Evolutionary conservation across 2,113 vertebrate species (phyloP).

Genomic region (Eubucco bourcierii): DNA sequence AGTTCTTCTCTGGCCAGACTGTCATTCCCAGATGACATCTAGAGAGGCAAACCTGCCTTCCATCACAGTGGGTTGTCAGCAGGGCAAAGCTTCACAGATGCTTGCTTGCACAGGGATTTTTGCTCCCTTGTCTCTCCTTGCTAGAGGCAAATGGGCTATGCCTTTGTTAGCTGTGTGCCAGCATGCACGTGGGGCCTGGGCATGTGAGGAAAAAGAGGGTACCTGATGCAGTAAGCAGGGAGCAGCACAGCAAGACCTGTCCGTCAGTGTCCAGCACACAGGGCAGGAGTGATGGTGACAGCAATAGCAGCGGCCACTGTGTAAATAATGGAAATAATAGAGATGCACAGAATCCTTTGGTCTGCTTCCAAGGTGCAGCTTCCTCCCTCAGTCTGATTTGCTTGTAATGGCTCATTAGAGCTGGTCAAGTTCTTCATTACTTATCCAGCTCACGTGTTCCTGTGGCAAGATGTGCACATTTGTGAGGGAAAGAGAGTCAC

Average conservation of each 20-base stretch:
- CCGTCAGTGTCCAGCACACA: neutral
- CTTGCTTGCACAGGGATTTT: neutral
- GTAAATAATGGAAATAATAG: conserved; percentile 50
- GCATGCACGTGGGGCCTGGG: neutral
- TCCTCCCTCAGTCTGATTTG: conserved; percentile 46
- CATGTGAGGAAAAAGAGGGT: neutral
- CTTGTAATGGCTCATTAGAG: conserved; percentile 66
- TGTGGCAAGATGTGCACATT: neutral
- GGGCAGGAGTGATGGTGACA: neutral
- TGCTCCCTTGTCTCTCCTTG: neutral
- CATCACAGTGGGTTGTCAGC: neutral
- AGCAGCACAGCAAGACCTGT: neutral
- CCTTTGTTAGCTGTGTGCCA: fast-evolving
- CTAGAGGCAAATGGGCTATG: neutral
- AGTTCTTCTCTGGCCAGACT: neutral
- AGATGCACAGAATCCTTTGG: conserved; percentile 5
- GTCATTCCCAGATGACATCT: neutral
- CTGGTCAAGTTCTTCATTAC: conserved; percentile 54
- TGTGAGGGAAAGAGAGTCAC: neutral
- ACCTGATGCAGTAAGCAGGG: neutral
- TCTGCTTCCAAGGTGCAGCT: conserved; percentile 26
- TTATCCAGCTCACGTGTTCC: conserved; percentile 5
- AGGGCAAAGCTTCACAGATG: neutral
- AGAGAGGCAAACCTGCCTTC: neutral
- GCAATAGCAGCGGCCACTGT: neutral